These are phyloP conservation scores for Bovichtus variegatus DNA, from an alignment of 2,797 vertebrate species.

Conservation along the genomic window DNA sequence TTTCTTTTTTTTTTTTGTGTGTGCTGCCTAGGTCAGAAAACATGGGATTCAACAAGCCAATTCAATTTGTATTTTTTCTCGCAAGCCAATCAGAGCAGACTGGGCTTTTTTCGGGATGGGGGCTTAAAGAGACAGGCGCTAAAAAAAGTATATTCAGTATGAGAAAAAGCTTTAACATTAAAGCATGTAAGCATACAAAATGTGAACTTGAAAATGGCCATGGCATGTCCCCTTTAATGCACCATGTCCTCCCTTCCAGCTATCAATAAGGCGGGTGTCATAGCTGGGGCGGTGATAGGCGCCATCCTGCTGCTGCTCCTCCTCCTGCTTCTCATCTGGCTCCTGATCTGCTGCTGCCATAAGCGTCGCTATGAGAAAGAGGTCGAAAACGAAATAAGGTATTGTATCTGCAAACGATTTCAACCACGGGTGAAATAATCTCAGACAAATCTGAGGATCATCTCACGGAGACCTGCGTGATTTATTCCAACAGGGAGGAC, in stretches of 20 bases:
- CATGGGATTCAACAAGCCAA: no score
- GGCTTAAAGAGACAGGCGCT: no score
- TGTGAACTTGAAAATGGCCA: no score
- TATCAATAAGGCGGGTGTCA: conserved; percentile 85
- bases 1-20: no score
- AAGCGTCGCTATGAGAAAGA: conserved; percentile 87
- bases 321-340: conserved; percentile 90
- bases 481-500: conserved; percentile 81
- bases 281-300: conserved; percentile 90
- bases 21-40: no score
- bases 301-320: conserved; percentile 88
- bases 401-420: conserved; percentile 5
- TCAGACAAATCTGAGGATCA: neutral
- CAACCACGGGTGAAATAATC: neutral
- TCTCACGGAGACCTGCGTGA: neutral
- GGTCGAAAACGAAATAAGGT: conserved; percentile 90
- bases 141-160: no score
- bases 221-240: no score
- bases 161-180: no score
- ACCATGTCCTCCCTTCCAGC: conserved; percentile 73
- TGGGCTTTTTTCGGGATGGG: no score
- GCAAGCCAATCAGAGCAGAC: no score
- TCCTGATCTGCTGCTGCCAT: conserved; percentile 89
- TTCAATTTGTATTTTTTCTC: no score
- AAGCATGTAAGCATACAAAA: no score